Evolutionary conservation across 1,140 invertebrate species (phyloP).

Genomic region (Magallana angulata): DNA sequence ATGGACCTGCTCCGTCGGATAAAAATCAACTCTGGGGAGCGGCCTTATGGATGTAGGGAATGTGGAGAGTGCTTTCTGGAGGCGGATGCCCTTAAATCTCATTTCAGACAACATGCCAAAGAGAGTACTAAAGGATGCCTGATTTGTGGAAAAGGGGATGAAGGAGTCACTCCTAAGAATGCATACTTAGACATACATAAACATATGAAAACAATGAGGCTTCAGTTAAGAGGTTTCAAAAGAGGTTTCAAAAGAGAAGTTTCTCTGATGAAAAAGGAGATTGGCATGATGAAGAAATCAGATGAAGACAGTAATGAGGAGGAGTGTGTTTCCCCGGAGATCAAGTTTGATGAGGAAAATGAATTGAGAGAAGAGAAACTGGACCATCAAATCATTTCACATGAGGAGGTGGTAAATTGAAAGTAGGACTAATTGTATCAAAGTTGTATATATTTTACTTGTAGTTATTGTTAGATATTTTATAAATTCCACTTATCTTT

Average conservation of each 20-base stretch:
- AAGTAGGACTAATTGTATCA: neutral
- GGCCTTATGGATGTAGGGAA: conserved; percentile 90
- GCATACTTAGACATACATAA: conserved; percentile 7
- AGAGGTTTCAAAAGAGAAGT: conserved; percentile 1
- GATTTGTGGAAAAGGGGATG: conserved; percentile 31
- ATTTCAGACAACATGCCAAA: conserved; percentile 36
- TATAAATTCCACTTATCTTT: too few species aligned
- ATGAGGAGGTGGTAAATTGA: conserved; percentile 12
- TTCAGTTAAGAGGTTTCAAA: neutral
- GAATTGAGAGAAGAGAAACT: neutral
- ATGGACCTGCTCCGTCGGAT: conserved; percentile 38
- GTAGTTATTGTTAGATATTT: too few species aligned
- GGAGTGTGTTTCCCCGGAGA: neutral
- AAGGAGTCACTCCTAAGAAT: neutral
- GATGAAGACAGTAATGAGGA: neutral
- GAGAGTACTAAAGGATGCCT: conserved; percentile 30
- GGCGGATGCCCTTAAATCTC: conserved; percentile 29
- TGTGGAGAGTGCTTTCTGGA: conserved; percentile 85
- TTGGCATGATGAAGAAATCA: neutral
- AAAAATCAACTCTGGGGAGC: conserved; percentile 41
- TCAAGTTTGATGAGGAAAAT: neutral
- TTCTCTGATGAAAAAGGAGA: conserved; percentile 3
- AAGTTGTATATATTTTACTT: too few species aligned
- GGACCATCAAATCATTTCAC: conserved; percentile 3
- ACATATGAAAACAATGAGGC: conserved; percentile 20